Percentiles rank a stretch among this genome's conserved stretches.
These are phyloP conservation scores for Peromyscus maniculatus DNA, from an alignment of 2,113 vertebrate species.

Conservation along the genomic window DNA sequence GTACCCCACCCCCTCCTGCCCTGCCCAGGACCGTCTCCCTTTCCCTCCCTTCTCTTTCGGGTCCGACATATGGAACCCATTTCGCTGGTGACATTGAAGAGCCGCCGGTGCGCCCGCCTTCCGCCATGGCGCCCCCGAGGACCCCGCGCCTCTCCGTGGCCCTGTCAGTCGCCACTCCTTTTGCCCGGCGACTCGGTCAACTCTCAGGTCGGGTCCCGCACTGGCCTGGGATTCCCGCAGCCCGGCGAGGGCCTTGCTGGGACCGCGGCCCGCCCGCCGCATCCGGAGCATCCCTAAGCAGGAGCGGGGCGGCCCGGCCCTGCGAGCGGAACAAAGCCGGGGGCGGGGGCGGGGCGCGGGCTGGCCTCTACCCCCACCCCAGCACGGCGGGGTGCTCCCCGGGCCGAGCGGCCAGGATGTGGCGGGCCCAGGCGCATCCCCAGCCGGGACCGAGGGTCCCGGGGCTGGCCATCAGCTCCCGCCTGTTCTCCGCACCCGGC, in stretches of 20 bases:
- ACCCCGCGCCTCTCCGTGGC: slow-evolving; percentile 80
- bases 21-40: slow-evolving; percentile 32
- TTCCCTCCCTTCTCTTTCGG: slow-evolving; percentile 65
- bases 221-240: background rate
- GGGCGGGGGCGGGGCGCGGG: slow-evolving; percentile 55
- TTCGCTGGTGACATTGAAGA: slow-evolving; percentile 88
- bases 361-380: slow-evolving; percentile 54
- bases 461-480: slow-evolving; percentile 44
- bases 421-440: slow-evolving; percentile 44
- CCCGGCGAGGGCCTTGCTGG: background rate
- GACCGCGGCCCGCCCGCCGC: background rate
- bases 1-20: slow-evolving; percentile 15
- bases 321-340: slow-evolving; percentile 76
- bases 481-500: background rate
- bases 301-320: background rate
- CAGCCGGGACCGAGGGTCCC: slow-evolving; percentile 18
- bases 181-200: slow-evolving; percentile 79
- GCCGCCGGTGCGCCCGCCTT: slow-evolving; percentile 87
- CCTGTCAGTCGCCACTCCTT: slow-evolving; percentile 82
- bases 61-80: slow-evolving; percentile 90
- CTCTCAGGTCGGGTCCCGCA: slow-evolving; percentile 73
- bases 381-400: slow-evolving; percentile 16
- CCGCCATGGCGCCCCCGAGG: slow-evolving; percentile 84
- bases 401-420: slow-evolving; percentile 49
- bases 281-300: background rate